Conservation (phyloP, 2,888 invertebrate genomes). For the Platycnemis pennipes region DNA sequence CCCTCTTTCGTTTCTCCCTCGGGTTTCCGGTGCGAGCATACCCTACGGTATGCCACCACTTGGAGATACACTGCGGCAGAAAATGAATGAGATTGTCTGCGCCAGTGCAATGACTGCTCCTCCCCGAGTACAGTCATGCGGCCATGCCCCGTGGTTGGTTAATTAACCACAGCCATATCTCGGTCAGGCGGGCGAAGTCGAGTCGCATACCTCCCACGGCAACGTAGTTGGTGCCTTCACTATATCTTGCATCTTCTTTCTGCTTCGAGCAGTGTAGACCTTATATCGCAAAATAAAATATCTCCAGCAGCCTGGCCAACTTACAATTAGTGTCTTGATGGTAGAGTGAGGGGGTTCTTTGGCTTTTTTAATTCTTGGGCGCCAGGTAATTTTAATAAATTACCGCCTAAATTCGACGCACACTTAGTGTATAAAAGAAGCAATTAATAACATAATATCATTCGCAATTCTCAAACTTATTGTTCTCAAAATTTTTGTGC, state of each 20-base stretch:
- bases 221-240: neutral
- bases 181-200: neutral
- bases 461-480: no score
- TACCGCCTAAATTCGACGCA: no score
- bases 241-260: neutral
- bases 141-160: constrained; percentile 25
- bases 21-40: neutral
- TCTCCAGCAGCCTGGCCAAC: no score
- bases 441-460: no score
- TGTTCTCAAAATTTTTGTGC: no score
- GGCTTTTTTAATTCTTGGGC: no score
- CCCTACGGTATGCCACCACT: neutral
- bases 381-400: no score
- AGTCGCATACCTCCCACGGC: neutral
- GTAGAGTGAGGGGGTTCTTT: no score
- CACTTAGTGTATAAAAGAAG: no score
- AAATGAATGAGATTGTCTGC: neutral
- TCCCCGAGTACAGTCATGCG: neutral
- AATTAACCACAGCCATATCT: constrained; percentile 25
- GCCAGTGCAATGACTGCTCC: neutral
- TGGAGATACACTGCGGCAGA: neutral
- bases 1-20: neutral
- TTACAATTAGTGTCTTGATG: no score
- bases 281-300: no score
- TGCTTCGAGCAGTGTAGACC: no score